These are phyloP conservation scores for Triplophysa bombifrons DNA, from an alignment of 2,797 vertebrate genomes.

Conservation along the genomic window DNA sequence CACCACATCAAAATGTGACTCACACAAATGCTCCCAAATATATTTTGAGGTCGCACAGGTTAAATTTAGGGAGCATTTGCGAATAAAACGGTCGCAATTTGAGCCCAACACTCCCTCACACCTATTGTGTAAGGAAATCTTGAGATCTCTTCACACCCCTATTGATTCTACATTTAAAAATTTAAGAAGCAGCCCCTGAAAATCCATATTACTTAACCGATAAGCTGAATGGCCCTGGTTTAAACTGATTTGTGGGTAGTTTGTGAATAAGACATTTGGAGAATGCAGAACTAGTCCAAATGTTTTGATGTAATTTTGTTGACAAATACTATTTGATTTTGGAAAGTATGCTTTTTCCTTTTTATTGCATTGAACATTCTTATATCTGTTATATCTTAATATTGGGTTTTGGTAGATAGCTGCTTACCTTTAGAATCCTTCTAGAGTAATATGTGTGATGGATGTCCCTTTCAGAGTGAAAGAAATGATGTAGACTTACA, in stretches of 20 bases:
- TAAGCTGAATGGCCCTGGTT: not conserved
- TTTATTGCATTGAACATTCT: not conserved
- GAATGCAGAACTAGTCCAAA: not conserved
- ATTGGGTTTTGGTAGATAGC: not conserved
- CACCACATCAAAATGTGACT: too few species aligned
- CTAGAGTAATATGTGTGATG: slow-evolving; percentile 2
- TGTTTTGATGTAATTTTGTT: not conserved
- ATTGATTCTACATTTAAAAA: too few species aligned
- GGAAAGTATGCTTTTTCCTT: not conserved
- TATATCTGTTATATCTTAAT: not conserved
- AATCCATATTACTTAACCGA: not conserved
- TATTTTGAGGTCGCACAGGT: too few species aligned
- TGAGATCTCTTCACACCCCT: too few species aligned
- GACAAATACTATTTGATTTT: not conserved
- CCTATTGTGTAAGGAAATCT: too few species aligned
- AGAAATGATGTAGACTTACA: not conserved
- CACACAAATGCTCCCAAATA: too few species aligned
- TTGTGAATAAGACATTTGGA: not conserved
- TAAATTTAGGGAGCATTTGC: too few species aligned
- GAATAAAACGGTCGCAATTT: too few species aligned
- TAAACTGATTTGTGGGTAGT: not conserved
- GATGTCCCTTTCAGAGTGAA: not conserved
- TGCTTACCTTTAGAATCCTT: not conserved
- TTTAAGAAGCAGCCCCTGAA: not conserved
- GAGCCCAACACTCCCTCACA: too few species aligned